phyloP scores from a whole-genome alignment of 2,113 vertebrate species.

The Tupaia chinensis region DNA sequence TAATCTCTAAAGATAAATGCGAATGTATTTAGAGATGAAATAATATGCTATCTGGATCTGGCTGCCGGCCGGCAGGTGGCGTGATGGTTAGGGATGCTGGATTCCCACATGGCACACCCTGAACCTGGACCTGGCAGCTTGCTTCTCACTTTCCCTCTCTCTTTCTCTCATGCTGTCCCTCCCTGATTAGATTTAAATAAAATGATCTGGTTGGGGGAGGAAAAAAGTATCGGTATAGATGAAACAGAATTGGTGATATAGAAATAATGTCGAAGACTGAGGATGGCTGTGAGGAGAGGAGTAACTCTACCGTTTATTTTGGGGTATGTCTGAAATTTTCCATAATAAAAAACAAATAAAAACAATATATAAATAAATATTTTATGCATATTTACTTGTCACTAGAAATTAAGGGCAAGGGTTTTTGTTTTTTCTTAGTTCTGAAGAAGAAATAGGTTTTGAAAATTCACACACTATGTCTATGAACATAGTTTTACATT shows the following conservation, averaged over 20 bases:
- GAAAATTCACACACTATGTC: neutral
- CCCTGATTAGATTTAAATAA: neutral
- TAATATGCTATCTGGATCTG: neutral
- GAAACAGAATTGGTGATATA: neutral
- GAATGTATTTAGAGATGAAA: neutral
- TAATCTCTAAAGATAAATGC: neutral
- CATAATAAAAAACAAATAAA: neutral
- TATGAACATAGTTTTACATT: neutral
- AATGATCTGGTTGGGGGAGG: neutral
- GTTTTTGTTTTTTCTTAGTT: neutral
- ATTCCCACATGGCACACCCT: no score
- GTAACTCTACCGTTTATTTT: neutral
- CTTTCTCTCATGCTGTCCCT: no score
- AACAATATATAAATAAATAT: neutral
- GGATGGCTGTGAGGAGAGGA: neutral
- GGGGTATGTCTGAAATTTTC: neutral
- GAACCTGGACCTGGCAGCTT: no score
- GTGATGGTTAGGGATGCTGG: no score
- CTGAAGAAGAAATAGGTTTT: neutral
- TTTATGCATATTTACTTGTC: neutral
- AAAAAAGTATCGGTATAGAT: neutral
- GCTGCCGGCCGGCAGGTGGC: neutral
- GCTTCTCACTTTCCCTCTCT: no score
- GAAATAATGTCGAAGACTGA: neutral
- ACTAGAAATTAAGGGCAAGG: slow-evolving; percentile 2